These are phyloP conservation scores for Phoxinus dragarum DNA, from an alignment of 2,797 vertebrate genomes.

Conservation along the genomic window DNA sequence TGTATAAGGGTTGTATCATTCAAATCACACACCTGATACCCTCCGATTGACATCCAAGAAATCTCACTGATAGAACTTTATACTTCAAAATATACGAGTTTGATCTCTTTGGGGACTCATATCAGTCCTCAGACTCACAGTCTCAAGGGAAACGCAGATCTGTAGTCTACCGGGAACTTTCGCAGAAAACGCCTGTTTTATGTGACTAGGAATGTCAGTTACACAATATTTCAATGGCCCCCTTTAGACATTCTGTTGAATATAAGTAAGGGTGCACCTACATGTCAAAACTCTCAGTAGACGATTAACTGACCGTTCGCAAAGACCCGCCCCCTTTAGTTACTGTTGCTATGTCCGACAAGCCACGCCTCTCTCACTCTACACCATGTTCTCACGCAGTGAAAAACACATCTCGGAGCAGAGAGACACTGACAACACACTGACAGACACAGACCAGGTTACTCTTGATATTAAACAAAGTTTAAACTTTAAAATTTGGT, in stretches of 20 bases:
- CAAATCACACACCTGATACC: slow-evolving; percentile 1
- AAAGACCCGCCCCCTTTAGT: too few relatives aligned
- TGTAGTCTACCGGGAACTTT: not conserved
- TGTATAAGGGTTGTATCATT: not conserved
- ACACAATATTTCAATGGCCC: not conserved
- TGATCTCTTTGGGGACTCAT: not conserved
- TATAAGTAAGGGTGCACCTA: not conserved
- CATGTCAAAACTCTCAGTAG: not conserved
- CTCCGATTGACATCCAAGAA: not conserved
- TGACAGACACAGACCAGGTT: too few relatives aligned
- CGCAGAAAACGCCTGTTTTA: not conserved
- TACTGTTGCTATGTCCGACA: too few relatives aligned
- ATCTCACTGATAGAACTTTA: not conserved
- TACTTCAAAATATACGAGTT: not conserved
- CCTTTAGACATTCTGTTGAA: not conserved
- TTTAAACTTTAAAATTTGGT: too few relatives aligned
- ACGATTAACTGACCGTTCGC: too few relatives aligned
- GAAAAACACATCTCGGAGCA: too few relatives aligned
- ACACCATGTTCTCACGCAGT: too few relatives aligned
- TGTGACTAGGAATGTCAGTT: not conserved
- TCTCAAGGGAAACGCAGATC: slow-evolving; percentile 4
- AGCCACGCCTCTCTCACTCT: too few relatives aligned
- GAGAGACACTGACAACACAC: too few relatives aligned
- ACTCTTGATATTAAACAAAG: too few relatives aligned
- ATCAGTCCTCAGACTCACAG: slow-evolving; percentile 1